phyloP scores from a whole-genome alignment of 2,797 vertebrate genomes.

The Coracias cyanogaster region DNA sequence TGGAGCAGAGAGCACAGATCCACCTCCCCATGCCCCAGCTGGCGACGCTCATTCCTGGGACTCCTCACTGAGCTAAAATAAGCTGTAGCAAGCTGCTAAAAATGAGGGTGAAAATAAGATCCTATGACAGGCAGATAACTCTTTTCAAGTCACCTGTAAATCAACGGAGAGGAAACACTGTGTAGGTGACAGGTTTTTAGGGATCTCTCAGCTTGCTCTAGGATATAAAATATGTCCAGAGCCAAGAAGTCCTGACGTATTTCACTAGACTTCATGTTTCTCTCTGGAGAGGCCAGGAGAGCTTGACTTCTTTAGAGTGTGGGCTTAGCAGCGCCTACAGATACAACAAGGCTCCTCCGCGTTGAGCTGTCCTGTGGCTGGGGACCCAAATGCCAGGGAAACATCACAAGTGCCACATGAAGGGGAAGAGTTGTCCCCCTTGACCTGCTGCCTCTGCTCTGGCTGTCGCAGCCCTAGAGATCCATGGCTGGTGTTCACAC shows the following conservation, averaged over 20 bases:
- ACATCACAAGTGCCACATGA: background rate
- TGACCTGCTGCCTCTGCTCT: background rate
- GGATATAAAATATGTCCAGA: background rate
- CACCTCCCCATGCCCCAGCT: background rate
- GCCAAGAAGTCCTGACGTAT: background rate
- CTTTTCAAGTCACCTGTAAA: slow-evolving; percentile 29
- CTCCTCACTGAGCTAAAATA: background rate
- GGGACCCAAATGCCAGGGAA: background rate
- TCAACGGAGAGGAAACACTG: background rate
- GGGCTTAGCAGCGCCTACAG: background rate
- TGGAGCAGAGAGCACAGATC: background rate
- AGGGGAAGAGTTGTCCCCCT: background rate
- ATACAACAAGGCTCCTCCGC: fast-evolving
- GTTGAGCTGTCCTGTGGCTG: background rate
- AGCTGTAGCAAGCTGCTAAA: background rate
- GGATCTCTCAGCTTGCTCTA: background rate
- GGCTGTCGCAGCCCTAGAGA: background rate
- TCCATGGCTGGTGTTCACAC: background rate
- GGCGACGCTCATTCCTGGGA: background rate
- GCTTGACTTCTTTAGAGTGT: background rate
- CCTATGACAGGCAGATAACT: background rate
- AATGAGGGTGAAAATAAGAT: background rate
- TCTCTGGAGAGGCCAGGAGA: background rate
- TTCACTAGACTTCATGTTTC: background rate
- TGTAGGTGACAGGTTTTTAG: background rate